Percentiles rank a stretch among this genome's conserved stretches.
Evolutionary conservation across 2,888 invertebrate species (phyloP).

Genomic region (Heliconius sara): DNA sequence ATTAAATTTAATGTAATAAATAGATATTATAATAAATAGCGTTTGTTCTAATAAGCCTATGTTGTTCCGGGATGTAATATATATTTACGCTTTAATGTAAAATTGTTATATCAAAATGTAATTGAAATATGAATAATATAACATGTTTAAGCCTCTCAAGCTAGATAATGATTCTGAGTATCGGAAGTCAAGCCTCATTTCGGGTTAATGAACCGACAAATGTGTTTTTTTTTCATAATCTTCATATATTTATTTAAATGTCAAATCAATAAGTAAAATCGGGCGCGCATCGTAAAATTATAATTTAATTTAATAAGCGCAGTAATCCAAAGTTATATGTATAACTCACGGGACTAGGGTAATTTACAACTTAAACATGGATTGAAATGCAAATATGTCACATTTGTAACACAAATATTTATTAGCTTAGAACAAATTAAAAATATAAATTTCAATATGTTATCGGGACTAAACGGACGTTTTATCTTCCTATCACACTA

Average conservation of each 20-base stretch:
- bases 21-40: neutral
- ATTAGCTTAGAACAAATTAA: constrained; percentile 73
- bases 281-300: constrained; percentile 28
- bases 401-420: constrained; percentile 70
- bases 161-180: constrained; percentile 18
- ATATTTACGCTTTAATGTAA: neutral
- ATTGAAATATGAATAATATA: constrained; percentile 19
- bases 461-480: constrained; percentile 59
- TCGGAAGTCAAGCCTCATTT: constrained; percentile 14
- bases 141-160: constrained; percentile 17
- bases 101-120: neutral
- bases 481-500: constrained; percentile 50
- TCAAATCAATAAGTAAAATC: constrained; percentile 15
- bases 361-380: constrained; percentile 31
- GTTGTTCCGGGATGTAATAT: constrained; percentile 3
- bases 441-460: constrained; percentile 71
- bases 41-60: constrained; percentile 3
- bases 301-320: constrained; percentile 52
- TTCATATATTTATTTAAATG: constrained; percentile 17
- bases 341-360: constrained; percentile 34
- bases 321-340: constrained; percentile 48
- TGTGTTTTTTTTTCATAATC: neutral
- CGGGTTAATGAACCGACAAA: neutral
- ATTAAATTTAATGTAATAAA: constrained; percentile 7
- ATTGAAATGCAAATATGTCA: constrained; percentile 45